phyloP scores from a whole-genome alignment of 2,888 invertebrate genomes.

The Orthosia incerta region DNA sequence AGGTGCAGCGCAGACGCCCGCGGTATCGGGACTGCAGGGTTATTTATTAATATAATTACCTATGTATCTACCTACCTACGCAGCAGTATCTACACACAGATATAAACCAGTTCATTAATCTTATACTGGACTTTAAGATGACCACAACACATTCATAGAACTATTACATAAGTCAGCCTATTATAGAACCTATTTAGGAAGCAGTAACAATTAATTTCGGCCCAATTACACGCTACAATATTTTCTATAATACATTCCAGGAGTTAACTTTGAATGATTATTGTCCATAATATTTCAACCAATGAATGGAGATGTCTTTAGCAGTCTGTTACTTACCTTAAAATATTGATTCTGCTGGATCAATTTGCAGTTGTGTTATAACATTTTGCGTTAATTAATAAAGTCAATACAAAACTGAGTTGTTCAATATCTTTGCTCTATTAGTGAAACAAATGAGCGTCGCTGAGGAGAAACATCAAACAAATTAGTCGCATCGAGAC shows the following conservation, averaged over 20 bases:
- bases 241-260: background rate
- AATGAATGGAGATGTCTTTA: background rate
- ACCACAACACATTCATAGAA: background rate
- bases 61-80: background rate
- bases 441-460: conserved; percentile 27
- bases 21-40: background rate
- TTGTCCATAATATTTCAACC: background rate
- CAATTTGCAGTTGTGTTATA: background rate
- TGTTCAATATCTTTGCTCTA: conserved; percentile 29
- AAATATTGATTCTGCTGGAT: background rate
- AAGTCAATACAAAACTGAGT: conserved; percentile 1
- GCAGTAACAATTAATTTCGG: background rate
- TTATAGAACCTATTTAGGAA: background rate
- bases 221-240: no score
- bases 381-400: conserved; percentile 12
- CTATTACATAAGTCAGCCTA: no score
- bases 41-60: background rate
- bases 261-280: background rate
- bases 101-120: background rate
- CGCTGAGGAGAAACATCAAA: conserved; percentile 30
- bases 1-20: background rate
- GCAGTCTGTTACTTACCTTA: background rate
- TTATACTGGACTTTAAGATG: background rate
- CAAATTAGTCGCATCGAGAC: conserved; percentile 25
- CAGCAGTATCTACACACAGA: no score